Evolutionary conservation across 2,113 vertebrate genomes (phyloP), one percentile per base, ranked within the genome.

Genomic region (Bubo scandiacus): DNA sequence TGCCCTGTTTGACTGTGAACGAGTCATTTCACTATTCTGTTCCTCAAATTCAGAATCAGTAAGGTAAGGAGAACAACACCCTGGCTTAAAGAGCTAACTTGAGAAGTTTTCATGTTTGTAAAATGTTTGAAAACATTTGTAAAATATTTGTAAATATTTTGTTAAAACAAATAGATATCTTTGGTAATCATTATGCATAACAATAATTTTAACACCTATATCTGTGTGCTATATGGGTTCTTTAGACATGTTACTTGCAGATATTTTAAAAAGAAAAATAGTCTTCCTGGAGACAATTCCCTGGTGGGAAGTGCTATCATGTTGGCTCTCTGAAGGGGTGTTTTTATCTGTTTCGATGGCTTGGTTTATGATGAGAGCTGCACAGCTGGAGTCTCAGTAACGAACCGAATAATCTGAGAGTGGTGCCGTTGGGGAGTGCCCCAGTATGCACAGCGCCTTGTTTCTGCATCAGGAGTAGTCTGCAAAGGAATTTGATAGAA

Each of bases 401-500:
- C 78, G 65, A 61, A 83, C 18, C 12, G 95, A 95, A 79, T 90
- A 90, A 94, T 88, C 88, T 5, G 0, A 54, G 81, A 79, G 12
- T 5, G 57, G 59, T 87, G 94, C 92, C 93, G 92, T 79, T 40
- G 58, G 92, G 91, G 94, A 83, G 58, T 6, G 49, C 61, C 90
- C 34, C 70, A 66, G 51, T 11, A 22, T 11, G 58, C 20, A 17
- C 92, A 74, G 8, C 0, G 10, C n/a, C 92, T 86, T 79, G 74
- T 86, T 91, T 94, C 94, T 90, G 78, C 92, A 67, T 68, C 83
- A 61, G 32, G 88, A 94, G 43, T 3, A 30, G 86, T 19, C 81
- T 94, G 95, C 68, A 20, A 70, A 92, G 72, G 96, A 96, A 94
- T 92, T 63, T 27, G 90, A 71, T 36, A 51, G 91, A 80, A 90